These are phyloP conservation scores for Ceramica pisi DNA, from an alignment of 2,888 invertebrate species.

Conservation along the genomic window DNA sequence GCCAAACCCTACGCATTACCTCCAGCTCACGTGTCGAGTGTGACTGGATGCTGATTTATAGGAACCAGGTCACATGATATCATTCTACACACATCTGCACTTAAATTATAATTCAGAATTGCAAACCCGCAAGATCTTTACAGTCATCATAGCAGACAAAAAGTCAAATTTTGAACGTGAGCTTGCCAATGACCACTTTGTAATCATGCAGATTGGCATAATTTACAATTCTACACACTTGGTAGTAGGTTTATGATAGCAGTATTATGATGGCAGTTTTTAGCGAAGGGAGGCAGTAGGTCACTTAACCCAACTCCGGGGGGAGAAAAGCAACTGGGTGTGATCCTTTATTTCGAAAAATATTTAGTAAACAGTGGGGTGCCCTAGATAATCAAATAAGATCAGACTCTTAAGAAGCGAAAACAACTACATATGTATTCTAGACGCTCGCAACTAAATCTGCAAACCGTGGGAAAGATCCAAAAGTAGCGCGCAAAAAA, in stretches of 20 bases:
- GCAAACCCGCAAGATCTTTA: not conserved
- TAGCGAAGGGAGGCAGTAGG: not conserved
- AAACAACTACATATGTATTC: constrained; percentile 17
- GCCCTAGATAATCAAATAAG: not conserved
- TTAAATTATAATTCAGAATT: constrained; percentile 11
- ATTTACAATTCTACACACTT: not conserved
- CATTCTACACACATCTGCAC: constrained; percentile 45
- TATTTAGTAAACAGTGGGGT: not conserved
- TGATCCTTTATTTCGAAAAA: not conserved
- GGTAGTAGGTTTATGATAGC: not conserved
- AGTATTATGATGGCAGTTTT: not conserved
- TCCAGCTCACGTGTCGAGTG: constrained; percentile 50
- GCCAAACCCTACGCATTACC: constrained; percentile 54
- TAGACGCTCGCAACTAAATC: constrained; percentile 6
- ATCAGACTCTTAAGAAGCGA: not conserved
- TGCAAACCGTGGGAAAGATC: constrained; percentile 40
- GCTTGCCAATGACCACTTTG: not conserved
- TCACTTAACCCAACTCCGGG: not conserved
- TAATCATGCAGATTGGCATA: not conserved
- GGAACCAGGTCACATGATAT: constrained; percentile 61
- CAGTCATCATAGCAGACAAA: not conserved
- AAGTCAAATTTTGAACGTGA: not conserved
- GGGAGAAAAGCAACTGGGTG: not conserved
- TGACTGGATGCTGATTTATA: constrained; percentile 61
- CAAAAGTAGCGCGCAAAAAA: constrained; percentile 24